Evolutionary conservation across 2,888 invertebrate species (phyloP).

Genomic region (Criorhina ranunculi): DNA sequence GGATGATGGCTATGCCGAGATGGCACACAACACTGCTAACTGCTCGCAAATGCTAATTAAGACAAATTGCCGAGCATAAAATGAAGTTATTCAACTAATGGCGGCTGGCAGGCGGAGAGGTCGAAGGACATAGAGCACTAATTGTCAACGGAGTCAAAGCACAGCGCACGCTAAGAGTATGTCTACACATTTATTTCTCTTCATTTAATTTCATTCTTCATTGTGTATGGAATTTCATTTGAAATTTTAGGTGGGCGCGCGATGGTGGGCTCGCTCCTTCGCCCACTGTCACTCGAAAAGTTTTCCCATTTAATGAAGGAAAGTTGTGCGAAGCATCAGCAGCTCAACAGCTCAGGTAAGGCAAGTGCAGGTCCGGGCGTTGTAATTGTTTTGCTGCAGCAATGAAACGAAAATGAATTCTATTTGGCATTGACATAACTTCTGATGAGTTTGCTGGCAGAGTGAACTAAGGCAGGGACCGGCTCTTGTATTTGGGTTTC

Average conservation of each 20-base stretch:
- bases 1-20: slow-evolving; percentile 43
- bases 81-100: slow-evolving; percentile 76
- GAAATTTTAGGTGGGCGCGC: slow-evolving; percentile 18
- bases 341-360: slow-evolving; percentile 20
- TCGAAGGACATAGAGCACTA: slow-evolving; percentile 65
- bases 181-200: slow-evolving; percentile 73
- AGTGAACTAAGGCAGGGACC: slow-evolving; percentile 4
- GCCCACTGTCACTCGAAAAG: slow-evolving; percentile 55
- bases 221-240: slow-evolving; percentile 61
- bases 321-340: slow-evolving; percentile 36
- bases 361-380: slow-evolving; percentile 31
- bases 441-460: slow-evolving; percentile 55
- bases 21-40: slow-evolving; percentile 71
- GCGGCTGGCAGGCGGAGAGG: slow-evolving; percentile 58
- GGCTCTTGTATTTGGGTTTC: slow-evolving; percentile 14
- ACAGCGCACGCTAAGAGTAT: slow-evolving; percentile 54
- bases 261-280: neutral
- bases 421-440: slow-evolving; percentile 71
- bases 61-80: slow-evolving; percentile 74
- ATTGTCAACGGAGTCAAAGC: slow-evolving; percentile 67
- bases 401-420: slow-evolving; percentile 69
- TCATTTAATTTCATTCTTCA: slow-evolving; percentile 68
- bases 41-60: slow-evolving; percentile 74
- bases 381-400: slow-evolving; percentile 71
- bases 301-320: slow-evolving; percentile 63